phyloP scores from a whole-genome alignment of 2,113 vertebrate genomes.

The Pheucticus melanocephalus region DNA sequence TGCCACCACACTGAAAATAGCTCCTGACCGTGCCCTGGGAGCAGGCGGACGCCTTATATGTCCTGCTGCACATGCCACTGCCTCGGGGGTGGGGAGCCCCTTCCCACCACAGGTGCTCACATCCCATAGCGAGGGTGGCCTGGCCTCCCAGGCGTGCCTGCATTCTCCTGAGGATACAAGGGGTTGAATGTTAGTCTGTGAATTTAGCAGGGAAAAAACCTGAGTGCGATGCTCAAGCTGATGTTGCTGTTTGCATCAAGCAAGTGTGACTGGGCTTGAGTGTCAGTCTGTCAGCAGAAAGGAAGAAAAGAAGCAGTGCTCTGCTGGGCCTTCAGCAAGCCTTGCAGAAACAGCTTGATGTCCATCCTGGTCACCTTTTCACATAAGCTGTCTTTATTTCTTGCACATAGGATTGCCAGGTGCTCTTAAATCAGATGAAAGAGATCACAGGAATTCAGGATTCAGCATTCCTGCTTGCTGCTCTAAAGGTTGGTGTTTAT shows the following conservation, averaged over 20 bases:
- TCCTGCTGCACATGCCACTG: constrained; percentile 58
- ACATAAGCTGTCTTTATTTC: neutral
- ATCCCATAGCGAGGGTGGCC: accelerated
- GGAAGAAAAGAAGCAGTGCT: neutral
- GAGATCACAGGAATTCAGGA: constrained; percentile 96
- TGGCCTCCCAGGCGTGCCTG: neutral
- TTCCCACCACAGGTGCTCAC: neutral
- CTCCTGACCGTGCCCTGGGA: constrained; percentile 56
- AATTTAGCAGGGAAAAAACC: accelerated
- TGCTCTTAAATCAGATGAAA: constrained; percentile 88
- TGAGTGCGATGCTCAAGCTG: accelerated
- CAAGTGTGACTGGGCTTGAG: neutral
- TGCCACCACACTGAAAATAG: constrained; percentile 87
- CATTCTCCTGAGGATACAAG: accelerated
- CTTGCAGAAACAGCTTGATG: neutral
- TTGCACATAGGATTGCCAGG: constrained; percentile 73
- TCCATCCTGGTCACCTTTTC: neutral
- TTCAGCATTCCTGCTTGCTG: constrained; percentile 79
- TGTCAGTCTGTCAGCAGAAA: neutral
- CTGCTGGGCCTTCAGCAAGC: accelerated
- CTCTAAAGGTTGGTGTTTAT: constrained; percentile 82
- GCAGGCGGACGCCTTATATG: constrained; percentile 79
- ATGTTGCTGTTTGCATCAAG: neutral
- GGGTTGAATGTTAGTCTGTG: neutral
- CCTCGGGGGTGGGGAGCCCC: neutral